A percentile compares a stretch with the other conserved stretches of the same genome.
Evolutionary conservation across 2,797 vertebrate genomes (phyloP).

Genomic region (Clarias fuscus): DNA sequence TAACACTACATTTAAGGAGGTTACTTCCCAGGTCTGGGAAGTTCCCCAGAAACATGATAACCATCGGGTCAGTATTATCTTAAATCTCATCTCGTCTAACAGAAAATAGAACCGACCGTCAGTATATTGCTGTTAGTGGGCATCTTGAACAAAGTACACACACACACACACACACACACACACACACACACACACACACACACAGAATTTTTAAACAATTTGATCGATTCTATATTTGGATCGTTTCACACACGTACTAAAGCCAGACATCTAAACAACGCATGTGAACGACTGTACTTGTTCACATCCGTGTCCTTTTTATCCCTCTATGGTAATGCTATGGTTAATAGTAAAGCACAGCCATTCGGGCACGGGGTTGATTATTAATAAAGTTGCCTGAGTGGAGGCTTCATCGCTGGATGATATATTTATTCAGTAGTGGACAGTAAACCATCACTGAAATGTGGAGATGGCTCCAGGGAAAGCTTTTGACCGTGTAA

Average conservation of each 20-base stretch:
- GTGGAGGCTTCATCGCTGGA: conserved; percentile 34
- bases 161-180: no score
- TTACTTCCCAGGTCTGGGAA: not conserved
- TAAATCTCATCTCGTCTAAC: not conserved
- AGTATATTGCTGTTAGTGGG: conserved; percentile 2
- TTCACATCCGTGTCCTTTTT: conserved; percentile 53
- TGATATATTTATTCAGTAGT: conserved; percentile 41
- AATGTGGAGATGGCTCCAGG: conserved; percentile 11
- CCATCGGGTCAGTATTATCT: not conserved
- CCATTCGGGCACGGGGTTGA: not conserved
- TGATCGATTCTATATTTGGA: conserved; percentile 72
- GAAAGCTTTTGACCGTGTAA: conserved; percentile 32
- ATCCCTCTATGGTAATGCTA: conserved; percentile 45
- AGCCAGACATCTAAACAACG: conserved; percentile 52
- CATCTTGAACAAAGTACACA: not conserved
- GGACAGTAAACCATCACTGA: conserved; percentile 14
- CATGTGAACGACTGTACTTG: conserved; percentile 57
- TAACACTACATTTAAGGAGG: not conserved
- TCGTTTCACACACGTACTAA: conserved; percentile 62
- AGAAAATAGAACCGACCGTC: conserved; percentile 3
- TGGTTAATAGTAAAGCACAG: conserved; percentile 19
- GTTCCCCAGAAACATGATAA: not conserved
- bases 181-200: no score
- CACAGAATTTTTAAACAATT: conserved; percentile 47
- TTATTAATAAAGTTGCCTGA: conserved; percentile 25